Percentiles rank a stretch among this genome's conserved stretches.
phyloP scores from a whole-genome alignment of 2,888 invertebrate species.

The Ichneumon xanthorius region DNA sequence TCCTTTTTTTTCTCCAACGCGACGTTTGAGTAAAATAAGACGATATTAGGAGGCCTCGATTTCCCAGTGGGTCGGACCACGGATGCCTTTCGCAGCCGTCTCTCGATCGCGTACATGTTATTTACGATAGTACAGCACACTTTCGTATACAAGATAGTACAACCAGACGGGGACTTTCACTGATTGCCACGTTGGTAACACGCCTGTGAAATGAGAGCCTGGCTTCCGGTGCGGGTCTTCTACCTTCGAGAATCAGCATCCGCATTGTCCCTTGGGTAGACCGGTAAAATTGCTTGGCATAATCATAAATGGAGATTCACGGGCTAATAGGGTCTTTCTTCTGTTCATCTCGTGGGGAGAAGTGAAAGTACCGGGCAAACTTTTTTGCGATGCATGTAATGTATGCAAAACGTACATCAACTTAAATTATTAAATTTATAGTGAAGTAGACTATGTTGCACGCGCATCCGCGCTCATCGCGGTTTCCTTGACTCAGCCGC shows the following conservation, averaged over 20 bases:
- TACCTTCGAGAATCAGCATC: constrained; percentile 39
- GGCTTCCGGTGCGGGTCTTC: constrained; percentile 49
- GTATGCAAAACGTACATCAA: constrained; percentile 19
- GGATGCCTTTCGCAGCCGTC: constrained; percentile 11
- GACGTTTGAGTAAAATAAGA: constrained; percentile 5
- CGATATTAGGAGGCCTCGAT: constrained; percentile 32
- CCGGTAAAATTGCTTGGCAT: constrained; percentile 29
- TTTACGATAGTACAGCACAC: constrained; percentile 45
- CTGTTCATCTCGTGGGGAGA: constrained; percentile 14
- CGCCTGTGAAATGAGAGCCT: constrained; percentile 38
- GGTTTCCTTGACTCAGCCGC: too few species aligned
- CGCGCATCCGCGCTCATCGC: too few species aligned
- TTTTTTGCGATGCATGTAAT: background rate
- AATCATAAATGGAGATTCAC: constrained; percentile 46
- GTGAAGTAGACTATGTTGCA: too few species aligned
- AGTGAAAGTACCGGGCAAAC: constrained; percentile 32
- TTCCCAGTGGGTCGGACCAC: constrained; percentile 27
- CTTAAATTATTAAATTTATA: background rate
- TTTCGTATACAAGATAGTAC: constrained; percentile 40
- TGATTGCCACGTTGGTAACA: constrained; percentile 56
- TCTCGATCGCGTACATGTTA: constrained; percentile 23
- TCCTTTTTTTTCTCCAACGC: background rate
- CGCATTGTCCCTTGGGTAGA: constrained; percentile 32
- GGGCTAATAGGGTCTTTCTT: constrained; percentile 45
- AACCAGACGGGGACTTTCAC: constrained; percentile 58